Evolutionary conservation across 2,113 vertebrate species (phyloP).

Genomic region (Telmatochromis sp.): DNA sequence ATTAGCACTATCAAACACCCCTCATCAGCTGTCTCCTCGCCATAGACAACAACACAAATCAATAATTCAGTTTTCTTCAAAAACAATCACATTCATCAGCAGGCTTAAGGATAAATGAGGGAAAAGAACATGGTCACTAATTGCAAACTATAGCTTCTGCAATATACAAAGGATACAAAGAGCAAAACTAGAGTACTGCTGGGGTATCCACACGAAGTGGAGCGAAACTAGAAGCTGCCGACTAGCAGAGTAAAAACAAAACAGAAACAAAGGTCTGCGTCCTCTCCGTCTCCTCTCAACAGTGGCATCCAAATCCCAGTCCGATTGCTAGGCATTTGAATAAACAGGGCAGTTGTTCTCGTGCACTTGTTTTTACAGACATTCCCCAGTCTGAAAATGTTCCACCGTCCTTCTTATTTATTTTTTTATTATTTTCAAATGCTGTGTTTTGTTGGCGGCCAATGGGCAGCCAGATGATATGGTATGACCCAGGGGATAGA

Average conservation of each 20-base stretch:
- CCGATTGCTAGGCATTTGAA: constrained; percentile 39
- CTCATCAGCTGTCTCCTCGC: constrained; percentile 60
- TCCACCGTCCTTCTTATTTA: background rate
- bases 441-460: constrained; percentile 35
- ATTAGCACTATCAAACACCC: constrained; percentile 72
- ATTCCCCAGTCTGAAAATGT: background rate
- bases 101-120: background rate
- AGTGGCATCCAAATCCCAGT: constrained; percentile 7
- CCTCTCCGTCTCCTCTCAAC: background rate
- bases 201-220: background rate
- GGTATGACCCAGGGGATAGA: constrained; percentile 71
- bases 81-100: constrained; percentile 33
- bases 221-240: background rate
- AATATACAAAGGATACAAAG: background rate
- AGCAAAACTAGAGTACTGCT: background rate
- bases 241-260: background rate
- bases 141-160: background rate
- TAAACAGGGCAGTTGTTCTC: constrained; percentile 38
- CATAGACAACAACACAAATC: constrained; percentile 42
- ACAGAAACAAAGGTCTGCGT: background rate
- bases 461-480: constrained; percentile 62
- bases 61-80: constrained; percentile 42
- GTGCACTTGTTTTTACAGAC: background rate
- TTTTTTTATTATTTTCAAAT: constrained; percentile 46
- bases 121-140: background rate